phyloP scores from a whole-genome alignment of 2,797 vertebrate genomes.

The Synaphobranchus kaupii region DNA sequence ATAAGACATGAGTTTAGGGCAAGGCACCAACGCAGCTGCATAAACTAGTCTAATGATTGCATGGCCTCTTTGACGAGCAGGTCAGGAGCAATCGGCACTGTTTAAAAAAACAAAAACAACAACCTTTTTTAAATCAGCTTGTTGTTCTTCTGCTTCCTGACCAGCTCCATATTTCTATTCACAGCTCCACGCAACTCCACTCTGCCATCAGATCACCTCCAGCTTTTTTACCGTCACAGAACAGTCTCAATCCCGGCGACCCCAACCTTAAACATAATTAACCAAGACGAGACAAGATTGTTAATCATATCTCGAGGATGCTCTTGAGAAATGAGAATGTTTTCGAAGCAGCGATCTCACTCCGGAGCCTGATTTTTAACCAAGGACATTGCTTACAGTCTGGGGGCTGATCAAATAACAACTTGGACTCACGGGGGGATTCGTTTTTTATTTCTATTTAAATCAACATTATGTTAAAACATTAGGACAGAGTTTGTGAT shows the following conservation, averaged over 20 bases:
- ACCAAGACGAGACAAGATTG: background rate
- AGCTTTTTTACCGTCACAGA: background rate
- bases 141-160: background rate
- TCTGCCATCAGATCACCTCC: background rate
- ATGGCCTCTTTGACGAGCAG: background rate
- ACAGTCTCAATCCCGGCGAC: background rate
- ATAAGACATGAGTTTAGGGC: background rate
- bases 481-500: background rate
- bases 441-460: background rate
- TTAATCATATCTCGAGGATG: background rate
- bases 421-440: background rate
- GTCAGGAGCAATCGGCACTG: background rate
- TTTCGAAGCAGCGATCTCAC: background rate
- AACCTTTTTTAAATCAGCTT: background rate
- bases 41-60: background rate
- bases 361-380: background rate
- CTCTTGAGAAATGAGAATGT: background rate
- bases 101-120: too few relatives aligned
- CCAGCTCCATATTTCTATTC: background rate
- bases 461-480: background rate
- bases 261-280: background rate
- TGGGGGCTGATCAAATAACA: background rate
- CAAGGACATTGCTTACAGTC: background rate
- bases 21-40: background rate
- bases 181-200: background rate